A percentile compares a stretch with the other conserved stretches of the same genome.
These are phyloP conservation scores for Cichladusa arquata DNA, from an alignment of 2,113 vertebrate genomes.

Conservation along the genomic window DNA sequence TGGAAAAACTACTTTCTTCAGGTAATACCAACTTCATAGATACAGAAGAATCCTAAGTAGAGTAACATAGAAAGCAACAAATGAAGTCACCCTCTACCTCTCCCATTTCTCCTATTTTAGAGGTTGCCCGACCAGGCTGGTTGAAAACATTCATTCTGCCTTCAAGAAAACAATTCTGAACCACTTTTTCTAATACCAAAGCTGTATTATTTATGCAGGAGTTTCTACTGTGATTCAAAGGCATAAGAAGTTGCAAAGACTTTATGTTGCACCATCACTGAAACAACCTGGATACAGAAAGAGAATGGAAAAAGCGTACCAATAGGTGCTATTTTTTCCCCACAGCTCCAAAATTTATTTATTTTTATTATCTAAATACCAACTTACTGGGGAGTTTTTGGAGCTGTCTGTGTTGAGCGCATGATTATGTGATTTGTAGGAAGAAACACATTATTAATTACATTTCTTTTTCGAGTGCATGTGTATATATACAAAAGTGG, in stretches of 20 bases:
- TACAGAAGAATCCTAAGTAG: background rate
- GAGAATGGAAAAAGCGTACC: background rate
- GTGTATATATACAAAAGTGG: background rate
- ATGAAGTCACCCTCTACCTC: background rate
- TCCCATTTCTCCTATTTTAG: background rate
- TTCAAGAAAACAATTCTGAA: background rate
- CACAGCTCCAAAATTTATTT: background rate
- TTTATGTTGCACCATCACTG: background rate
- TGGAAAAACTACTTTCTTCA: background rate
- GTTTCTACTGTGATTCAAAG: background rate
- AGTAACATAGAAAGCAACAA: background rate
- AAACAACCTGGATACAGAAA: background rate
- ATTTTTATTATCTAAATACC: background rate
- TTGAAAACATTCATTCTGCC: background rate
- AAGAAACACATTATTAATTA: background rate
- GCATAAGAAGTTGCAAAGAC: background rate
- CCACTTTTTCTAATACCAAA: background rate
- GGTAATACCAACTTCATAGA: background rate
- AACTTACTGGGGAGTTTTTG: background rate
- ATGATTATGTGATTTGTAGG: background rate
- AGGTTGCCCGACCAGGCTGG: background rate
- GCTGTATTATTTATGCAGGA: background rate
- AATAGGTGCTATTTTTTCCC: background rate
- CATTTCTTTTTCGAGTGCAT: background rate
- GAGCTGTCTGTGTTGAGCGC: background rate